Conservation (phyloP, 2,888 invertebrate genomes). For the Melitaea athalia region DNA sequence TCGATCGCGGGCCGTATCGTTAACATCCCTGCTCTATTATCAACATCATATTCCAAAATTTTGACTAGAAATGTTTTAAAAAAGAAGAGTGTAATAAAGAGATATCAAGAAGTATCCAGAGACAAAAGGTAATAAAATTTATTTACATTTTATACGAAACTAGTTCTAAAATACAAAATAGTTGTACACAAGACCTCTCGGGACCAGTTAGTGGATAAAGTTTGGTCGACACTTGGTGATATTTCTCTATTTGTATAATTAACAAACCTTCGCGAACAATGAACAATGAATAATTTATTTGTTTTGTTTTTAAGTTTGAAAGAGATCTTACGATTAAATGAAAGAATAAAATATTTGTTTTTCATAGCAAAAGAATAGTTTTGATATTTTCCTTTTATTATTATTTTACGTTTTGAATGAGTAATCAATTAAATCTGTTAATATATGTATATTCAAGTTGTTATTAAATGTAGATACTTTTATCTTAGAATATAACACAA, state of each 20-base stretch:
- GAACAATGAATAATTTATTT: background rate
- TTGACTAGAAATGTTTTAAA: background rate
- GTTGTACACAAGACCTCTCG: conserved; percentile 11
- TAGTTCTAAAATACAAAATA: background rate
- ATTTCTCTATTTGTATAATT: conserved; percentile 19
- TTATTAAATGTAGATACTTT: no score
- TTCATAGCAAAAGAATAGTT: no score
- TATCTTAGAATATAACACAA: no score
- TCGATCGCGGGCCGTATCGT: no score
- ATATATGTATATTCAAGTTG: no score
- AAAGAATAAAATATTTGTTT: background rate
- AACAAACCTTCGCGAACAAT: background rate
- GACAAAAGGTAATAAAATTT: background rate
- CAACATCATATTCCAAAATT: no score
- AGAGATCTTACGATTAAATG: background rate
- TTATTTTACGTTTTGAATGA: no score
- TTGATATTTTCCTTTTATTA: no score
- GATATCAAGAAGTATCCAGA: background rate
- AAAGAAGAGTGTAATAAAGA: background rate
- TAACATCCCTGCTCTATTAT: no score
- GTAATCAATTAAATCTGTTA: no score
- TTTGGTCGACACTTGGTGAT: conserved; percentile 13
- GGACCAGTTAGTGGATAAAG: conserved; percentile 21
- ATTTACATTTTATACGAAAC: background rate
- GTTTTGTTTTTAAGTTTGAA: background rate